Percentiles rank a stretch among this genome's conserved stretches.
These are phyloP conservation scores for Cyprinus carpio DNA, from an alignment of 2,113 vertebrate species.

Conservation along the genomic window DNA sequence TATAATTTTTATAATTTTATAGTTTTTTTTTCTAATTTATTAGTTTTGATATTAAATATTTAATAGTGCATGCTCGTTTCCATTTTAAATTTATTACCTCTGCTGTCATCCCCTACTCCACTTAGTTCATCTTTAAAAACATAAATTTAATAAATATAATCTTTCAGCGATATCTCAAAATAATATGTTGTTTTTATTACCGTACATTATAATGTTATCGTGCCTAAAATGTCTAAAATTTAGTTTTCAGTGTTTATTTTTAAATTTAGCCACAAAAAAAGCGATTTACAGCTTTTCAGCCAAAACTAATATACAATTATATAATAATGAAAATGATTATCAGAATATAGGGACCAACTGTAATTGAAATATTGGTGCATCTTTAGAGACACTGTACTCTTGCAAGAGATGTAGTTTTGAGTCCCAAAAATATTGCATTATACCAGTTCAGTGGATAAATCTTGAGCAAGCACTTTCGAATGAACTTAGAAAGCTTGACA, in stretches of 20 bases:
- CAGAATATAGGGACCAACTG: not conserved
- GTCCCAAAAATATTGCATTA: not conserved
- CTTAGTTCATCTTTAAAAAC: not conserved
- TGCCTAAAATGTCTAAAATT: not conserved
- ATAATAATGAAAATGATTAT: not conserved
- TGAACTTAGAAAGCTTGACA: not conserved
- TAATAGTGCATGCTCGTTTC: not conserved
- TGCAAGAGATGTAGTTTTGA: not conserved
- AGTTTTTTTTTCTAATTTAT: not conserved
- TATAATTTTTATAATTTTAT: too few relatives aligned
- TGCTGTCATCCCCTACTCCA: not conserved
- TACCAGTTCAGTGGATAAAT: not conserved
- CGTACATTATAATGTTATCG: not conserved
- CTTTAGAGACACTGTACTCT: not conserved
- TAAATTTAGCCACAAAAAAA: not conserved
- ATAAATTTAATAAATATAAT: not conserved
- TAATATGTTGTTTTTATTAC: not conserved
- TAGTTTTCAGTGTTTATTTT: too few relatives aligned
- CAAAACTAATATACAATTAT: too few relatives aligned
- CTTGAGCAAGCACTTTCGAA: not conserved
- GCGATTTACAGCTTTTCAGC: not conserved
- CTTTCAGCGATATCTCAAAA: not conserved
- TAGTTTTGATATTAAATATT: not conserved
- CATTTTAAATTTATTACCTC: not conserved
- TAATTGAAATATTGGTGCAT: not conserved